phyloP scores from a whole-genome alignment of 2,113 vertebrate genomes.

The Anthoscopus minutus region DNA sequence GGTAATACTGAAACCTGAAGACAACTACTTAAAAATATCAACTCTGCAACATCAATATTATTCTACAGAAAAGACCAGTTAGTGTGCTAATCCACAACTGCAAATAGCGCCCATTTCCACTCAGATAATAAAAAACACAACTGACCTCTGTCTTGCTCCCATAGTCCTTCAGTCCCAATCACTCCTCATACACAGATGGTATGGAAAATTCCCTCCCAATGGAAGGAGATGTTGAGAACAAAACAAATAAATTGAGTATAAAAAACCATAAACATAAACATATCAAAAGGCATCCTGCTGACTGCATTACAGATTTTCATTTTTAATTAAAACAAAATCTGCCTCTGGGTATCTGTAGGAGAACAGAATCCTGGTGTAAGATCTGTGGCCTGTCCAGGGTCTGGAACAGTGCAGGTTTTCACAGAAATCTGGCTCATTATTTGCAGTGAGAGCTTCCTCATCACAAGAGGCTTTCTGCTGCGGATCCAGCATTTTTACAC shows the following conservation, averaged over 20 bases:
- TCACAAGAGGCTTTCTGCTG: slow-evolving; percentile 44
- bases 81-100: background rate
- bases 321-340: slow-evolving; percentile 28
- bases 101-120: background rate
- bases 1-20: background rate
- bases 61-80: background rate
- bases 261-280: slow-evolving; percentile 39
- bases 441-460: slow-evolving; percentile 12
- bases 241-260: slow-evolving; percentile 11
- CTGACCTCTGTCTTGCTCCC: background rate
- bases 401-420: background rate
- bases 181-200: background rate
- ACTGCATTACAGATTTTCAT: slow-evolving; percentile 22
- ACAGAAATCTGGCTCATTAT: background rate
- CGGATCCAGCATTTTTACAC: slow-evolving; percentile 33
- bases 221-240: slow-evolving; percentile 2
- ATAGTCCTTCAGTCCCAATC: background rate
- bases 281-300: slow-evolving; percentile 4
- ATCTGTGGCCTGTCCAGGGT: background rate
- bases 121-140: background rate
- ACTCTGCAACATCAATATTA: background rate
- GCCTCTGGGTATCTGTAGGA: background rate
- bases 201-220: background rate
- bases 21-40: background rate
- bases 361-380: background rate